Evolutionary conservation across 2,113 vertebrate species (phyloP), one percentile per base, ranked within the genome.

Genomic region (Galeopterus variegatus): DNA sequence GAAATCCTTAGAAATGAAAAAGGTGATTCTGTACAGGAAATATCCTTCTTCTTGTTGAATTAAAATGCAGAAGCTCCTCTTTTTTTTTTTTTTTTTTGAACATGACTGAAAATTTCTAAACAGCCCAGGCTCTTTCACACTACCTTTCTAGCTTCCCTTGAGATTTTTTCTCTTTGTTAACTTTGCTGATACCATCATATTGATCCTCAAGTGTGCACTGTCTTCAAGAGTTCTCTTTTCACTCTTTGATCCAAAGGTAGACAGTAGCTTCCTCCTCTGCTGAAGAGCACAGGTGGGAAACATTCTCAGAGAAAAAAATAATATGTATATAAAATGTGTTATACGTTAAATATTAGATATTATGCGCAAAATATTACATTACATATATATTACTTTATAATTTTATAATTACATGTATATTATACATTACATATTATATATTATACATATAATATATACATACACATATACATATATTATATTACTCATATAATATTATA

Each of bases 231-330:
- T 50, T 77, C n/a, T 62, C 28, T 54, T 89, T 36, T 52, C 1
- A 62, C 2, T 0, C 4, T 77, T 86, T 41, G 52, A 6, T 52
- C 23, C 36, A 77, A 36, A 54, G 7, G 9, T 28, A 87, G 15
- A 52, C 3, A 45, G 23, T 3, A 73, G 8, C 14, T 54, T 60
- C 26, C 52, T 69, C 60, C 41, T 93, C 69, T 82, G 15, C 33
- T n/a, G 2, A 69, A 28, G 9, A 75, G 17, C 14, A 80, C 48
- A 80, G 11, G 24, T 54, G 60, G 45, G 33, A 28, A 79, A 4
- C n/a, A 36, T 48, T 64, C 77, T 77, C 77, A 92, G 69, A 83
- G 19, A 41, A 96, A 87, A 90, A 48, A 24, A 23, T 23, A 86
- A n/a, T 56, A 67, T 67, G 28, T 6, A 41, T 41, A 41, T 41